These are phyloP conservation scores for Solea solea DNA, from an alignment of 2,113 vertebrate genomes.

Conservation along the genomic window DNA sequence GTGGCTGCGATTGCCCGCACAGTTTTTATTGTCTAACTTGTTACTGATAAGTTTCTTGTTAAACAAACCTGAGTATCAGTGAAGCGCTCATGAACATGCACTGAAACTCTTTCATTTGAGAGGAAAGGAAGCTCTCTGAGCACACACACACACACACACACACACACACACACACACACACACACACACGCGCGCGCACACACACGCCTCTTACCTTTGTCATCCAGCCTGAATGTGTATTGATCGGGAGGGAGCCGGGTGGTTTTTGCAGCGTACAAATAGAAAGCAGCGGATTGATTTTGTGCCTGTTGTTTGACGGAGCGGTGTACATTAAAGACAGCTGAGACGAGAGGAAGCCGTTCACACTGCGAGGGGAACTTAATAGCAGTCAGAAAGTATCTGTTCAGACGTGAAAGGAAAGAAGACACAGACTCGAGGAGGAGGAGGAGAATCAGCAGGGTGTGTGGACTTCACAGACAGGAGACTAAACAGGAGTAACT, in stretches of 20 bases:
- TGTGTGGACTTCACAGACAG: not conserved
- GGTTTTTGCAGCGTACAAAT: conserved; percentile 48
- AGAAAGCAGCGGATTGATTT: conserved; percentile 70
- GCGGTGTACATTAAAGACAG: conserved; percentile 62
- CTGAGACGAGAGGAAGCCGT: conserved; percentile 37
- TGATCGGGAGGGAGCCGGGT: conserved; percentile 43
- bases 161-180: not conserved
- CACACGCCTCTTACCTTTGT: conserved; percentile 44
- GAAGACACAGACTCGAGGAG: not conserved
- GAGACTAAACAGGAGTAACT: too few relatives aligned
- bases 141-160: not conserved
- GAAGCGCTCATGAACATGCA: not conserved
- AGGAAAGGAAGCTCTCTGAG: conserved; percentile 12
- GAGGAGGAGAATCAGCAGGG: not conserved
- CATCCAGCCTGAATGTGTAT: conserved; percentile 56
- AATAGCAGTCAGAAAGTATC: conserved; percentile 26
- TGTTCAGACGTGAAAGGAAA: conserved; percentile 6
- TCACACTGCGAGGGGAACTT: conserved; percentile 18
- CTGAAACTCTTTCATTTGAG: not conserved
- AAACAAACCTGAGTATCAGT: not conserved
- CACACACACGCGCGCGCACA: conserved; percentile 32
- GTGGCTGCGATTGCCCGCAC: too few relatives aligned
- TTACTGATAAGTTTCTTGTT: not conserved
- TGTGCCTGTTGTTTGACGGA: conserved; percentile 58
- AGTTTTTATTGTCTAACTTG: too few relatives aligned